A percentile compares a stretch with the other conserved stretches of the same genome.
These are phyloP conservation scores for Arenaria interpres DNA, from an alignment of 2,113 vertebrate genomes.

Conservation along the genomic window DNA sequence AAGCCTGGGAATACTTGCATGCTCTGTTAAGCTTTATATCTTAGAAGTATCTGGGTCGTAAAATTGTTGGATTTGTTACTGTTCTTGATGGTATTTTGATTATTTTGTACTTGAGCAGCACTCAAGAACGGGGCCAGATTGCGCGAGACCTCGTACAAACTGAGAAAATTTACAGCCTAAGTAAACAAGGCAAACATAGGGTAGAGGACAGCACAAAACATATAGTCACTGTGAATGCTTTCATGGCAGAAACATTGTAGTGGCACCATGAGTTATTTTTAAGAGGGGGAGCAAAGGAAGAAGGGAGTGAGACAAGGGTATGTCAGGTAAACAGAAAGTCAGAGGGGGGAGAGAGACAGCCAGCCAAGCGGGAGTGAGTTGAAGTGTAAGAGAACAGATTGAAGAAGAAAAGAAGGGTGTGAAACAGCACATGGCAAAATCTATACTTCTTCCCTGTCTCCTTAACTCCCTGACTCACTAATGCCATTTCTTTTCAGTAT, in stretches of 20 bases:
- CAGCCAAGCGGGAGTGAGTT: neutral
- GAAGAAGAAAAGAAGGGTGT: neutral
- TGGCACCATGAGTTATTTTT: neutral
- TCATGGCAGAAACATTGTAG: neutral
- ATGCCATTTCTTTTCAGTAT: neutral
- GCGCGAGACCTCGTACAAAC: neutral
- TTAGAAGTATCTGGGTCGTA: neutral
- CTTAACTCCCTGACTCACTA: neutral
- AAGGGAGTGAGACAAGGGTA: neutral
- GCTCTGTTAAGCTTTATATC: neutral
- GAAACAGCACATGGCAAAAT: neutral
- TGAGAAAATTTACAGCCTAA: neutral
- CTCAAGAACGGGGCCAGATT: neutral
- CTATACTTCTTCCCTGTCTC: neutral
- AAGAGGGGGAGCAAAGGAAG: neutral
- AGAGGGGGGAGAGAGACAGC: neutral
- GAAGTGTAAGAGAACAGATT: neutral
- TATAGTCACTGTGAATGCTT: neutral
- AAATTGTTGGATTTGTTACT: neutral
- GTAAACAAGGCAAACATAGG: neutral
- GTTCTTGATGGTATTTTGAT: neutral
- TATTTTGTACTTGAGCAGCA: neutral
- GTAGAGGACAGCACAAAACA: neutral
- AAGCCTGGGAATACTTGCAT: neutral
- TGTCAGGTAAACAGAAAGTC: neutral